Percentiles rank a stretch among this genome's conserved stretches.
These are phyloP conservation scores for Chionis minor DNA, from an alignment of 2,113 vertebrate genomes.

Conservation along the genomic window DNA sequence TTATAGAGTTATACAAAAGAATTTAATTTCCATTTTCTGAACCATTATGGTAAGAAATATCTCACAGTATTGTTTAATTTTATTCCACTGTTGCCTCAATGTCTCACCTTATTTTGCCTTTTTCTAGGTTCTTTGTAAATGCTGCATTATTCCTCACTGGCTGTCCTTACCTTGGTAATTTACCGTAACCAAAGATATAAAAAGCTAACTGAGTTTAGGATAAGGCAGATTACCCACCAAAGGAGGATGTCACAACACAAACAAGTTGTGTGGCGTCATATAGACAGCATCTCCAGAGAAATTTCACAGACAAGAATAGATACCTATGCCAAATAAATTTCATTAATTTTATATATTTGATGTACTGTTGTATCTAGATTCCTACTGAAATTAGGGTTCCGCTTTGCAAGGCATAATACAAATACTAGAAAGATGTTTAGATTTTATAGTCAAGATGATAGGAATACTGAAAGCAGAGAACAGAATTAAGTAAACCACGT, in stretches of 20 bases:
- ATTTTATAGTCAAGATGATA: neutral
- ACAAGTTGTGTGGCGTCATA: neutral
- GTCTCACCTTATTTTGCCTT: neutral
- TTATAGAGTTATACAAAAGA: neutral
- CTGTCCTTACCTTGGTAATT: neutral
- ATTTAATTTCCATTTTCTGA: neutral
- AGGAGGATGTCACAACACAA: neutral
- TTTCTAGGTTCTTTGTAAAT: neutral
- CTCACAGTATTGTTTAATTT: neutral
- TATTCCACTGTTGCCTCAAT: neutral
- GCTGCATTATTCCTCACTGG: neutral
- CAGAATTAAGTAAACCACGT: neutral
- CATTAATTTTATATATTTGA: neutral
- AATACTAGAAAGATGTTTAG: neutral
- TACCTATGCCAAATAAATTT: neutral
- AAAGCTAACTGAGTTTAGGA: neutral
- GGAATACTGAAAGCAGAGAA: neutral
- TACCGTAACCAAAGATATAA: neutral
- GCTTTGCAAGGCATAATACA: neutral
- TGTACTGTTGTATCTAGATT: neutral
- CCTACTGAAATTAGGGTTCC: neutral
- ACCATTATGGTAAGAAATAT: neutral
- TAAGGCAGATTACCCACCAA: neutral
- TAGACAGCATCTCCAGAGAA: neutral
- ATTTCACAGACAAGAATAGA: neutral